These are phyloP conservation scores for Micrasema longulum DNA, from an alignment of 1,140 invertebrate genomes.

Conservation along the genomic window DNA sequence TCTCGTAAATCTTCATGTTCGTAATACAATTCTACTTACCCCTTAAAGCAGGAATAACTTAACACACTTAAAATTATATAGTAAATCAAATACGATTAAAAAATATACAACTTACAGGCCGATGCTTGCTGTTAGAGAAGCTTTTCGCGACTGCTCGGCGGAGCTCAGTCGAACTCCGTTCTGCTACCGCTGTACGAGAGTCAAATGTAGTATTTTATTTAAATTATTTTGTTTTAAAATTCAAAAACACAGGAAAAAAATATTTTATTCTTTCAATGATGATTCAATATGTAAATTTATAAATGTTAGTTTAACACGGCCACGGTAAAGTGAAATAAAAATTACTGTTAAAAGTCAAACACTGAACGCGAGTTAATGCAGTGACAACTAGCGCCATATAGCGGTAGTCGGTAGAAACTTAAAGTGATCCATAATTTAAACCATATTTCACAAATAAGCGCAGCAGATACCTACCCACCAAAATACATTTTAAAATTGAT, in stretches of 20 bases:
- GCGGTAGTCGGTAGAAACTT: too few species aligned
- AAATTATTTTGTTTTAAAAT: constrained; percentile 17
- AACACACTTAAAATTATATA: constrained; percentile 40
- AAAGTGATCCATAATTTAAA: too few species aligned
- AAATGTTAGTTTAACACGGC: not conserved
- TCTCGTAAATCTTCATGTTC: constrained; percentile 12
- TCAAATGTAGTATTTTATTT: constrained; percentile 31
- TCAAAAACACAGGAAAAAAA: too few species aligned
- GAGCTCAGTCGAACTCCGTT: constrained; percentile 57
- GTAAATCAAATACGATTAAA: constrained; percentile 36
- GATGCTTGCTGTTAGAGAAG: constrained; percentile 66
- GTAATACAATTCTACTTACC: constrained; percentile 38
- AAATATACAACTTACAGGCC: constrained; percentile 60
- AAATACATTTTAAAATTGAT: too few species aligned
- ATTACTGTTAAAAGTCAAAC: constrained; percentile 25
- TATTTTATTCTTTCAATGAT: too few species aligned
- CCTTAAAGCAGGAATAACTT: constrained; percentile 22
- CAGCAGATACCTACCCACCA: too few species aligned
- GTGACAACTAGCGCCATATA: constrained; percentile 22
- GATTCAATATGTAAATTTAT: too few species aligned
- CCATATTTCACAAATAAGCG: too few species aligned
- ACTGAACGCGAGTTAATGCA: constrained; percentile 3
- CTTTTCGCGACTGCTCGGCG: constrained; percentile 63
- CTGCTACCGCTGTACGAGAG: constrained; percentile 44
- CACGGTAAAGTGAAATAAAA: constrained; percentile 25